Evolutionary conservation across 1,140 invertebrate species (phyloP).

Genomic region (Cardiocondyla obscurior): DNA sequence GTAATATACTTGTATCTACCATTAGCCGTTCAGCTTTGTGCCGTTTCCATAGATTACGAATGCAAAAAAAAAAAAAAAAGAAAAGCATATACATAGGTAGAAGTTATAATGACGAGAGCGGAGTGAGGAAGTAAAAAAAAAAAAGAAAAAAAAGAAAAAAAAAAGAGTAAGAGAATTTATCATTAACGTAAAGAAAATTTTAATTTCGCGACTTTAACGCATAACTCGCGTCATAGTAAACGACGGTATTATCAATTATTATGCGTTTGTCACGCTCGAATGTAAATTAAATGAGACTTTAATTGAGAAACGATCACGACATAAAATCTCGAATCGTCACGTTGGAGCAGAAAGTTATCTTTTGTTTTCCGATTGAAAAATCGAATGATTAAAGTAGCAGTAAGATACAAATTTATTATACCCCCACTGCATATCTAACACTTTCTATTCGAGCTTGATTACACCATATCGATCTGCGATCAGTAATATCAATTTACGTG

Average conservation of each 20-base stretch:
- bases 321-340: not conserved
- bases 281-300: not conserved
- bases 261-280: constrained; percentile 20
- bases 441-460: constrained; percentile 15
- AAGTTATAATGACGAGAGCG: constrained; percentile 54
- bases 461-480: constrained; percentile 3
- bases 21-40: constrained; percentile 82
- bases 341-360: constrained; percentile 3
- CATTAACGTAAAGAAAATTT: constrained; percentile 45
- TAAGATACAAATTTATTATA: not conserved
- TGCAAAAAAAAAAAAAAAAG: constrained; percentile 66
- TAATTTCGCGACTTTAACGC: constrained; percentile 51
- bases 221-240: constrained; percentile 29
- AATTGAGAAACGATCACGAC: not conserved
- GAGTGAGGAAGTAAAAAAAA: not conserved
- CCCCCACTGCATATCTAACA: not conserved
- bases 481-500: constrained; percentile 5
- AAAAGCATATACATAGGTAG: constrained; percentile 71
- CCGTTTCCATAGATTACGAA: constrained; percentile 80
- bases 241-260: constrained; percentile 29
- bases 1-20: constrained; percentile 81
- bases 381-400: not conserved
- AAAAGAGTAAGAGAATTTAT: constrained; percentile 17
- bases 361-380: not conserved
- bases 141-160: not conserved